Conservation (phyloP, 2,888 invertebrate species). For the Amorpha juglandis region DNA sequence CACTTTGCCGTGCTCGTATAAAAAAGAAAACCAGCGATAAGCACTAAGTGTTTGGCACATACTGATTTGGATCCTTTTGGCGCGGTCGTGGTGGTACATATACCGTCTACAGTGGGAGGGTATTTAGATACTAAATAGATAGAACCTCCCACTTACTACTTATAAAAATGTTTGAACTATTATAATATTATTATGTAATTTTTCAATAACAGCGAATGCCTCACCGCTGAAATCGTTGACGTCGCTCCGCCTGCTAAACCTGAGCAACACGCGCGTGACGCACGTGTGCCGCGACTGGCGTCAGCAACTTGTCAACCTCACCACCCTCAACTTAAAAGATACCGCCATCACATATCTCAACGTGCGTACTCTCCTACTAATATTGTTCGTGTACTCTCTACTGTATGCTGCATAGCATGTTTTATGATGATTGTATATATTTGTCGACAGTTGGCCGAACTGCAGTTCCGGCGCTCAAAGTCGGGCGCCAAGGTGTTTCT, state of each 20-base stretch:
- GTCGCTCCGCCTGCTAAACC: constrained; percentile 21
- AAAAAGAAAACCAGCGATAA: no score
- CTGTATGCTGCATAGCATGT: no score
- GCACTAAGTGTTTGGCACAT: no score
- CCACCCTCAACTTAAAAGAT: constrained; percentile 10
- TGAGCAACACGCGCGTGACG: constrained; percentile 28
- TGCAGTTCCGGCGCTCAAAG: not conserved
- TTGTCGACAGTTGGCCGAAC: not conserved
- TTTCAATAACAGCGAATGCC: not conserved
- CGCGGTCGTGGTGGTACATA: no score
- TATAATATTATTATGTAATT: not conserved
- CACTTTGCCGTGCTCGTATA: no score
- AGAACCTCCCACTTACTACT: no score
- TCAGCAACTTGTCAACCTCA: constrained; percentile 24
- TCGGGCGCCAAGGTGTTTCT: not conserved
- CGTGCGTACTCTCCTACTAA: not conserved
- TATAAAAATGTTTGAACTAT: no score
- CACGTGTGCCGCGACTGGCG: constrained; percentile 40
- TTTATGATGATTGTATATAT: not conserved
- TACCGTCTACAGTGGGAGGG: no score
- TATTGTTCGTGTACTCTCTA: not conserved
- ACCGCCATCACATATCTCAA: constrained; percentile 59
- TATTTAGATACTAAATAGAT: no score
- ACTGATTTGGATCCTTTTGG: no score
- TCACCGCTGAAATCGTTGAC: constrained; percentile 23